Conservation (phyloP, 2,797 vertebrate genomes). For the Scomberomorus guttatus region DNA sequence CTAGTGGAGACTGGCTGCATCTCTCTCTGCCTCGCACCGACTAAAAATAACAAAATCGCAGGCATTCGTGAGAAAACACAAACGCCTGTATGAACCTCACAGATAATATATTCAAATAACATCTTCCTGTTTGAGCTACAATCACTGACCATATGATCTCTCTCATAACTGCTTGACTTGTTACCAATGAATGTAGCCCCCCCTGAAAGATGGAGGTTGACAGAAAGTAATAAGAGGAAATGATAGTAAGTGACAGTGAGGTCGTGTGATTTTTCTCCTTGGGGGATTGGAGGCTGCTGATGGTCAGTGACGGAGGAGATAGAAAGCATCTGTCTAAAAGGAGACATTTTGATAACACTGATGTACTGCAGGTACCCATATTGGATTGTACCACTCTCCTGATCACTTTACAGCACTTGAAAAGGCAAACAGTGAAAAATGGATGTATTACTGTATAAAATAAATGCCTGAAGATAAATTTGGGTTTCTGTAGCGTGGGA, state of each 20-base stretch:
- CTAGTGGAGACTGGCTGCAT: constrained; percentile 12
- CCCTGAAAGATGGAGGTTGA: constrained; percentile 4
- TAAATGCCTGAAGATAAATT: constrained; percentile 16
- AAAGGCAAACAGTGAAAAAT: constrained; percentile 3
- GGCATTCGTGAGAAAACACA: constrained; percentile 13
- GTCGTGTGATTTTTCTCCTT: constrained; percentile 29
- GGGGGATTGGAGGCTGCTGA: constrained; percentile 5
- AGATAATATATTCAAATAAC: constrained; percentile 28
- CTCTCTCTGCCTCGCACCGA: neutral
- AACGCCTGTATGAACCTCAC: neutral
- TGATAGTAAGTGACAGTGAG: constrained; percentile 19
- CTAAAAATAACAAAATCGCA: constrained; percentile 40
- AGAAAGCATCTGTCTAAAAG: constrained; percentile 9
- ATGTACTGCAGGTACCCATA: constrained; percentile 23
- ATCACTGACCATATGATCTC: constrained; percentile 26
- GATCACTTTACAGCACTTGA: constrained; percentile 23
- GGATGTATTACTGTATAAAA: constrained; percentile 12
- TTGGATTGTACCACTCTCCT: constrained; percentile 12
- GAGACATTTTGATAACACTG: constrained; percentile 15
- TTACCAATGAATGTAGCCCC: neutral
- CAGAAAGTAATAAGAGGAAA: constrained; percentile 27
- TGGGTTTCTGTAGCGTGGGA: neutral
- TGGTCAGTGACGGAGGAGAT: constrained; percentile 20
- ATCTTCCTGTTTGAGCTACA: constrained; percentile 31
- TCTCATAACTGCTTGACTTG: constrained; percentile 29